These are phyloP conservation scores for Clavelina lepadiformis DNA, from an alignment of 23 tunicate species.

Conservation along the genomic window DNA sequence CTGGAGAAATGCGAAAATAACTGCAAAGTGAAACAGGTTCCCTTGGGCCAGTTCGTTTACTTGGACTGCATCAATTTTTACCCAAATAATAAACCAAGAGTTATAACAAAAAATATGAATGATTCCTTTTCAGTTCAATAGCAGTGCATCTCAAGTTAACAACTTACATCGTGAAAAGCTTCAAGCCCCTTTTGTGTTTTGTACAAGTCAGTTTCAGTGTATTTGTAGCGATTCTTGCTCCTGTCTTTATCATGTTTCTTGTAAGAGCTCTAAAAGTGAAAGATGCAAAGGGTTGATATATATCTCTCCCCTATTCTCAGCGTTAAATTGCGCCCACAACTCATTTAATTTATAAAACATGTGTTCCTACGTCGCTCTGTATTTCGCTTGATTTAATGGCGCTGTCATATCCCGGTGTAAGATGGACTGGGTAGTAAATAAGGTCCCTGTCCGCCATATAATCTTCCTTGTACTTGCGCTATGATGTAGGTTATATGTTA, in stretches of 20 bases:
- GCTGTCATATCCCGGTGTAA: conserved; percentile 94
- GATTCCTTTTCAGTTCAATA: no score
- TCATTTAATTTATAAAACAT: neutral
- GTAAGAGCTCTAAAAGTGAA: conserved; percentile 37
- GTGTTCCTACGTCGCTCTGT: conserved; percentile 62
- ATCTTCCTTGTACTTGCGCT: conserved; percentile 88
- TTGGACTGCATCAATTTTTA: no score
- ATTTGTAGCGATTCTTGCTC: conserved; percentile 49
- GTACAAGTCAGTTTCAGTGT: conserved; percentile 77
- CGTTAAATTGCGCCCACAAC: neutral
- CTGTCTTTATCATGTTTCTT: conserved; percentile 36
- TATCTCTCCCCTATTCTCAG: neutral
- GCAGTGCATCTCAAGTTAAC: no score
- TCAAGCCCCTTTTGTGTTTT: conserved; percentile 57
- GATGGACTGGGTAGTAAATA: conserved; percentile 85
- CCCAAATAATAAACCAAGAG: no score
- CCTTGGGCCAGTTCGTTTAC: no score
- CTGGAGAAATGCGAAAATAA: no score
- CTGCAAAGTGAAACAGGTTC: no score
- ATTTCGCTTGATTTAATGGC: conserved; percentile 75
- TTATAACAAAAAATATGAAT: no score
- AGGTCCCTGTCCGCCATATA: conserved; percentile 71
- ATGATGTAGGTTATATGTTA: no score
- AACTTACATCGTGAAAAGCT: conserved; percentile 59
- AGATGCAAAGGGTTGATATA: neutral